Base-by-base conservation (phyloP, 2,113 vertebrate genomes). In the Trichechus manatus region DNA sequence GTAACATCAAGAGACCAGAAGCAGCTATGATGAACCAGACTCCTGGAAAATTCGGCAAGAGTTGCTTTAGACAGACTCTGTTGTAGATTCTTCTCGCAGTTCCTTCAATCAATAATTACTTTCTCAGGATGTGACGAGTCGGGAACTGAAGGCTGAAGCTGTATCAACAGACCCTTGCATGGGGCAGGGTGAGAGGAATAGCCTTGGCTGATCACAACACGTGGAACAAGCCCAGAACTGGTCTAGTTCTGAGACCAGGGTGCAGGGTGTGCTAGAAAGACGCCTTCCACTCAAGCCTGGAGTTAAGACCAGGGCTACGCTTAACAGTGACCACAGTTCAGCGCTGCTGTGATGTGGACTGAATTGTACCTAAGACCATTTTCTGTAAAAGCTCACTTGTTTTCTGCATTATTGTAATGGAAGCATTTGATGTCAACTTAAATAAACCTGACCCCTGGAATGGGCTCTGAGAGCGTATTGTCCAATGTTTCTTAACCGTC, bases 161-260 rank as follows among this genome's bases (percentile, higher is more conserved):
- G 33, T 6, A n/a, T 63, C 44, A 80, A 72, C 29, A 66, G 68
- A 68, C 63, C 59, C 42, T 83, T 47, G n/a, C 50, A 8, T 0
- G 6, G 53, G 44, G 77, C 22, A 53, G 19, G 42, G 56, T 29
- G 86, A 59, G 82, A 70, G 5, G 17, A 68, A 20, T 36, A 27
- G 42, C 27, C 27, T 23, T 0, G 17, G 5, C n/a, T 10, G 47
- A 6, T 80, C 15, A 29, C 4, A 90, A 19, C 6, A 22, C 0
- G 3, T 3, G 25, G 78, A 13, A 66, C 64, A 27, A 20, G 70
- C 78, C 87, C 78, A 85, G 77, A 50, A 20, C 14, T 22, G 29
- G 33, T 70, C 29, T 36, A 59, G 36, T 22, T 91, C 84, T 47
- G 53, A 90, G 66, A 61, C 10, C 5, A 36, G 74, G 20, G 13